Evolutionary conservation across 2,888 invertebrate species (phyloP).

Genomic region (Leptopilina syphax): DNA sequence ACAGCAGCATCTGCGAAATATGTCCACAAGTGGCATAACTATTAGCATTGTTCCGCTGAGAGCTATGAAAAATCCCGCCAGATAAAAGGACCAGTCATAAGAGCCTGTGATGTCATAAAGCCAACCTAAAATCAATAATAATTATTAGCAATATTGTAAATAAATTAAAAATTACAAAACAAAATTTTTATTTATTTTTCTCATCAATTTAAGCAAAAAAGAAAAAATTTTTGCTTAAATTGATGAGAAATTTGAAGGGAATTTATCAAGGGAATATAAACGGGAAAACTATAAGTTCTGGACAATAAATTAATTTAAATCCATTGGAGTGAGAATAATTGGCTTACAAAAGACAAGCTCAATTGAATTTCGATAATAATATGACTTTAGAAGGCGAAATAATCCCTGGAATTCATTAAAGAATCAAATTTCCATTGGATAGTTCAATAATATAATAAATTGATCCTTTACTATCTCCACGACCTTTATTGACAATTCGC

Average conservation of each 20-base stretch:
- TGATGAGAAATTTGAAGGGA: too few species aligned
- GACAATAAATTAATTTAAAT: slow-evolving; percentile 25
- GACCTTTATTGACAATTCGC: slow-evolving; percentile 46
- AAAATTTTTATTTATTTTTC: too few species aligned
- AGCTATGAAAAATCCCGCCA: slow-evolving; percentile 88
- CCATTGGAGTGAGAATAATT: slow-evolving; percentile 3
- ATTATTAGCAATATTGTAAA: not conserved
- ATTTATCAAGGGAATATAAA: too few species aligned
- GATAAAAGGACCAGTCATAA: slow-evolving; percentile 89
- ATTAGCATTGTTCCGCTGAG: slow-evolving; percentile 84
- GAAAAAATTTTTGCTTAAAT: too few species aligned
- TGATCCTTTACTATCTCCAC: slow-evolving; percentile 52
- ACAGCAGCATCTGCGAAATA: slow-evolving; percentile 64
- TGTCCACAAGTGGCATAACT: slow-evolving; percentile 74
- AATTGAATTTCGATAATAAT: slow-evolving; percentile 1
- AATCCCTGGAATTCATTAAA: slow-evolving; percentile 45
- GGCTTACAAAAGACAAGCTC: slow-evolving; percentile 27
- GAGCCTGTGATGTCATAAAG: slow-evolving; percentile 87
- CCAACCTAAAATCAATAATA: slow-evolving; percentile 82
- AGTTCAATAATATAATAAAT: slow-evolving; percentile 48
- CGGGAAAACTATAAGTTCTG: not conserved
- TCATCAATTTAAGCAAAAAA: too few species aligned
- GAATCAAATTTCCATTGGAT: slow-evolving; percentile 23
- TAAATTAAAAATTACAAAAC: too few species aligned
- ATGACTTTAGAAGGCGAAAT: not conserved